A percentile compares a stretch with the other conserved stretches of the same genome.
These are phyloP conservation scores for Lottia gigantea DNA, from an alignment of 2,888 invertebrate species.

Conservation along the genomic window DNA sequence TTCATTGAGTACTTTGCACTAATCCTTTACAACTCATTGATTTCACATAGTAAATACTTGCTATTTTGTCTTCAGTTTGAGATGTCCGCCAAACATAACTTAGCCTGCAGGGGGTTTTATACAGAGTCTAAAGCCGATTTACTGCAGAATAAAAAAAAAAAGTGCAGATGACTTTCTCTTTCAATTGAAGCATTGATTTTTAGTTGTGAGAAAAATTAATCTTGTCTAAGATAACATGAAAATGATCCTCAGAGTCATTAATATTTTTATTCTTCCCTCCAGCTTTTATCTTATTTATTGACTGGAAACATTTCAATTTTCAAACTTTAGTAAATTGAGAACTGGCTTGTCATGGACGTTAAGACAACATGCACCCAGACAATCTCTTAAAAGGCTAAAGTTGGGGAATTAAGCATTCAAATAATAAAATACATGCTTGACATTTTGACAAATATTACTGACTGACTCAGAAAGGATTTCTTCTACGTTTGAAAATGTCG, in stretches of 20 bases:
- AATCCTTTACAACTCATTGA: slow-evolving; percentile 8
- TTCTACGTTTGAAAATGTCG: not conserved
- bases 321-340: no score
- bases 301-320: no score
- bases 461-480: slow-evolving; percentile 1
- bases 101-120: slow-evolving; percentile 1
- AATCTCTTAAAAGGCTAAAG: no score
- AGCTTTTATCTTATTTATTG: no score
- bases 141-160: not conserved
- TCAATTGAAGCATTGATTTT: not conserved
- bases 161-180: slow-evolving; percentile 5
- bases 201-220: slow-evolving; percentile 3
- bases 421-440: not conserved
- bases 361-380: no score
- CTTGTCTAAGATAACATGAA: not conserved
- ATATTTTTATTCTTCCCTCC: no score
- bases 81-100: slow-evolving; percentile 8
- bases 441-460: slow-evolving; percentile 2
- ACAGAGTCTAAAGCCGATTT: not conserved
- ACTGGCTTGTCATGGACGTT: no score
- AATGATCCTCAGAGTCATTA: no score
- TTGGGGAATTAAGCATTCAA: no score
- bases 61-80: not conserved
- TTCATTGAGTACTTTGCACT: slow-evolving; percentile 2
- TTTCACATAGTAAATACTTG: slow-evolving; percentile 2